phyloP scores from a whole-genome alignment of 2,888 invertebrate genomes.

The Nemapogon koenigi region DNA sequence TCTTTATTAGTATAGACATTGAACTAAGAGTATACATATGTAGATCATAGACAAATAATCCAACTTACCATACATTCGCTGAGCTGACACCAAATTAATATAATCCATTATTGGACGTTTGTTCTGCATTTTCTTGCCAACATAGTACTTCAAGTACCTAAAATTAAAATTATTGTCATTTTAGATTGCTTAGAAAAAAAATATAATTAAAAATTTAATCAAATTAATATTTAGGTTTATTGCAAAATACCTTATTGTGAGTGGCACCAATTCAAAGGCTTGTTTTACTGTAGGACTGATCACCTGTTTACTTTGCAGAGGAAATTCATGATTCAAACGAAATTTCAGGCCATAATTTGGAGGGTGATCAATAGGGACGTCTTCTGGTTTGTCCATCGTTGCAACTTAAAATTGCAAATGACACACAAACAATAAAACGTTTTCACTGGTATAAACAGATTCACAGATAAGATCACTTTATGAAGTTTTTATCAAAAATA shows the following conservation, averaged over 20 bases:
- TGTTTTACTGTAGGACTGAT: conserved; percentile 71
- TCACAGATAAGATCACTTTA: too few species aligned
- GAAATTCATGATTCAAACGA: conserved; percentile 76
- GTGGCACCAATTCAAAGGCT: conserved; percentile 72
- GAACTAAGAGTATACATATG: background rate
- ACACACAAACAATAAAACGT: too few species aligned
- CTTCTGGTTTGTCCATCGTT: background rate
- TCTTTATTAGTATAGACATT: too few species aligned
- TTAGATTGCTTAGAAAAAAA: background rate
- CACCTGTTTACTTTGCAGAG: conserved; percentile 74
- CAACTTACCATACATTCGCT: conserved; percentile 82
- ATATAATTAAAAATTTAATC: background rate
- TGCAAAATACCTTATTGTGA: conserved; percentile 69
- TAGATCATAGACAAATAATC: background rate
- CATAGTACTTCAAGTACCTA: conserved; percentile 77
- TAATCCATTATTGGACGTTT: conserved; percentile 83
- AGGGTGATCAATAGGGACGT: conserved; percentile 30
- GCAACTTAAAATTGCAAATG: too few species aligned
- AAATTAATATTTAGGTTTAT: background rate
- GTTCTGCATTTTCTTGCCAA: conserved; percentile 68
- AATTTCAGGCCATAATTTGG: conserved; percentile 77
- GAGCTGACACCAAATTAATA: conserved; percentile 71
- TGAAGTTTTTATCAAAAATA: too few species aligned
- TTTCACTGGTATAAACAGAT: too few species aligned
- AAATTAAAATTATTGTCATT: conserved; percentile 19